Evolutionary conservation across 2,113 vertebrate species (phyloP), one percentile per base, ranked within the genome.

Genomic region (Channa maculata): DNA sequence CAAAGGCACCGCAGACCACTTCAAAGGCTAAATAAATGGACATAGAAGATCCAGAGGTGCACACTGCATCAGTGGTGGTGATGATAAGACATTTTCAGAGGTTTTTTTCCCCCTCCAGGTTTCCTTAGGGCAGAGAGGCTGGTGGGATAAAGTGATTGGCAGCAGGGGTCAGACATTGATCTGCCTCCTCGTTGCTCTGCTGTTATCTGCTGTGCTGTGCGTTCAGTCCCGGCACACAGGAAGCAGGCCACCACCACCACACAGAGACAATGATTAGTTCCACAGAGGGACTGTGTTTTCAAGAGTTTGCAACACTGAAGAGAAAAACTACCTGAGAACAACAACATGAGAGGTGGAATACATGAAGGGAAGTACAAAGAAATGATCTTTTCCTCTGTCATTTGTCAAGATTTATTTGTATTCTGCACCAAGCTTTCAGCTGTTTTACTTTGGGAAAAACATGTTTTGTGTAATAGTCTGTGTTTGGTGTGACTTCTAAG

Each of bases 131-230:
- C 67, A 69, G 82, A 77, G 59, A 1, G 81, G 45, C 78, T 46
- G 63, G 67, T 83, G 77, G 87, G 90, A 88, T 90, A 82, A 90
- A 86, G 86, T 88, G 87, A 88, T 24, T 53, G 84, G 67, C 90
- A 65, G 89, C 83, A 24, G 90, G 87, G 90, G 82, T 85, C 78
- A 80, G 83, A 39, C 84, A 55, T 64, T 80, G 87, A 91, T 90
- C 86, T 83, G 76, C 70, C 73, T 79, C 74, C 79, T 86, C 69
- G 24, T 55, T 38, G 81, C 81, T 71, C 69, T 50, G 75, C 83
- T 65, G 76, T 89, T 92, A 91, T 92, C 89, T 86, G 5, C 58
- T n/a, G 43, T 51, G 68, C 67, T 41, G 66, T 88, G 46, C 76
- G 78, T 81, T 65, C 84, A 86, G 83, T 74, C 83, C 80, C 65